Conservation (phyloP, 2,797 vertebrate genomes). For the Threskiornis aethiopicus region DNA sequence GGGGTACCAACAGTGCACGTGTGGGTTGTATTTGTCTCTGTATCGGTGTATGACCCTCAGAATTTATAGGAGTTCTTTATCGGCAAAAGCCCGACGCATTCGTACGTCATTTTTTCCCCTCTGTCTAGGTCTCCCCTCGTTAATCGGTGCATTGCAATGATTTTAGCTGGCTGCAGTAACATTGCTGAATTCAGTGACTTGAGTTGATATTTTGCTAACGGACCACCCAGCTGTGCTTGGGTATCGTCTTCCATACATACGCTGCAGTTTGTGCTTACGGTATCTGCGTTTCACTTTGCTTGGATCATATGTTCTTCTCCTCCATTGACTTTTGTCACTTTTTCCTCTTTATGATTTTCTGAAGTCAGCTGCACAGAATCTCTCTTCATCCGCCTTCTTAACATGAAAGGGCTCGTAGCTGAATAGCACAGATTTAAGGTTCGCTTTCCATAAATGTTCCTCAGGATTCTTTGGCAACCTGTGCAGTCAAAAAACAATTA, state of each 20-base stretch:
- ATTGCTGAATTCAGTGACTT: not conserved
- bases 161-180: not conserved
- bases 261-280: not conserved
- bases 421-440: not conserved
- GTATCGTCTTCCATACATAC: not conserved
- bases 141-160: not conserved
- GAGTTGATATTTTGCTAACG: not conserved
- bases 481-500: not conserved
- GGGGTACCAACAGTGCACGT: accelerated
- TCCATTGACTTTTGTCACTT: not conserved
- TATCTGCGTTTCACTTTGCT: not conserved
- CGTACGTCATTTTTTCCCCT: accelerated
- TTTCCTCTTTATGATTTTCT: not conserved
- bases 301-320: not conserved
- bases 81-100: not conserved
- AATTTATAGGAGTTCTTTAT: not conserved
- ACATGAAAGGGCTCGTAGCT: not conserved
- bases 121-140: not conserved
- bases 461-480: conserved; percentile 6
- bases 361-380: not conserved
- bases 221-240: not conserved
- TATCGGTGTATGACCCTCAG: not conserved
- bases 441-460: not conserved
- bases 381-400: not conserved
- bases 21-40: not conserved